A percentile compares a stretch with the other conserved stretches of the same genome.
phyloP scores from a whole-genome alignment of 1,140 invertebrate species.

The Micrasema longulum region DNA sequence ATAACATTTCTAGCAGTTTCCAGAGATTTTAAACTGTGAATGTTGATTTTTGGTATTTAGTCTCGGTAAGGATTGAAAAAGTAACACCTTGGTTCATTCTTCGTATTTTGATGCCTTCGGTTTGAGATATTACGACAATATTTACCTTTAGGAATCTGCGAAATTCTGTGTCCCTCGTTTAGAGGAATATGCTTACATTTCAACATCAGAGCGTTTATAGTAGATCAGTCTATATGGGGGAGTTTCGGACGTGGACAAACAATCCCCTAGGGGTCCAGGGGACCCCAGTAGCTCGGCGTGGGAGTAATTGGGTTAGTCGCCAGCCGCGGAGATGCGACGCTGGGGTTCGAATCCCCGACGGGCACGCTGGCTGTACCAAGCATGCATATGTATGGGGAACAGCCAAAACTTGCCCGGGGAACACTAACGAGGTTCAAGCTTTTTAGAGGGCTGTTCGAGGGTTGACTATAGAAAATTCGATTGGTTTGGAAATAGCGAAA shows the following conservation, averaged over 20 bases:
- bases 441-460: constrained; percentile 40
- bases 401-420: constrained; percentile 34
- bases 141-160: too few relatives aligned
- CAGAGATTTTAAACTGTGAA: too few relatives aligned
- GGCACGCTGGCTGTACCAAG: constrained; percentile 31
- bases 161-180: not conserved
- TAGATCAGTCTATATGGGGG: constrained; percentile 21
- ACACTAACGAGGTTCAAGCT: constrained; percentile 39
- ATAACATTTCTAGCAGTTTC: too few relatives aligned
- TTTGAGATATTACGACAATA: too few relatives aligned
- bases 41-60: too few relatives aligned
- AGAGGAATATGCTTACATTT: constrained; percentile 2
- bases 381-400: constrained; percentile 32
- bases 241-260: constrained; percentile 45
- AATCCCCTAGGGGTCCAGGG: constrained; percentile 40
- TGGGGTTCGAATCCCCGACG: constrained; percentile 39
- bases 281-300: constrained; percentile 36
- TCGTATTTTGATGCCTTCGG: too few relatives aligned
- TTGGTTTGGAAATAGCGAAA: constrained; percentile 12
- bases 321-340: constrained; percentile 26
- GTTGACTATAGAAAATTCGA: constrained; percentile 21
- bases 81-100: too few relatives aligned
- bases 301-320: constrained; percentile 53
- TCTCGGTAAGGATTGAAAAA: too few relatives aligned
- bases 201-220: constrained; percentile 32